These are phyloP conservation scores for Augochlorella aurata DNA, from an alignment of 2,888 invertebrate genomes.

Conservation along the genomic window DNA sequence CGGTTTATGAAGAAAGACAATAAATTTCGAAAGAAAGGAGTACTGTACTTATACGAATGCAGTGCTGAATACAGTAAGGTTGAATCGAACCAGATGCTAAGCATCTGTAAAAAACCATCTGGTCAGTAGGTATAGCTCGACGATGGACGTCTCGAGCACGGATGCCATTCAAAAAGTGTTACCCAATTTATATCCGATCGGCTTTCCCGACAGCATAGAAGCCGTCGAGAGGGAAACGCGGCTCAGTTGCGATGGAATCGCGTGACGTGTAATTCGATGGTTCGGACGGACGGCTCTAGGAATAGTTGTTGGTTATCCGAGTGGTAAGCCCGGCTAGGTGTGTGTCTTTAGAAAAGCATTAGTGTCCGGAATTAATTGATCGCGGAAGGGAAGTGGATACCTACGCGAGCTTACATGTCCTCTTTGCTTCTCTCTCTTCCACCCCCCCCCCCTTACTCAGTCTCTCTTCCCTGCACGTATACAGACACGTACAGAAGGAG, in stretches of 20 bases:
- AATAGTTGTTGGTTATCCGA: slow-evolving; percentile 72
- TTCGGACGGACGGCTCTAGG: slow-evolving; percentile 67
- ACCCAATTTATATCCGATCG: slow-evolving; percentile 39
- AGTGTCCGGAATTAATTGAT: slow-evolving; percentile 80
- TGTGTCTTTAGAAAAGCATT: slow-evolving; percentile 79
- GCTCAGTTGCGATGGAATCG: slow-evolving; percentile 68
- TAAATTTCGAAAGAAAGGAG: too few species aligned
- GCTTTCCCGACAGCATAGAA: slow-evolving; percentile 29
- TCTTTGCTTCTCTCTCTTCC: slow-evolving; percentile 27
- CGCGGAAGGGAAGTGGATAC: slow-evolving; percentile 78
- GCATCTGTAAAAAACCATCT: neutral
- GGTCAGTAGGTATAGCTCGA: neutral
- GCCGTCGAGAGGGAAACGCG: slow-evolving; percentile 61
- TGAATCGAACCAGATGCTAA: neutral
- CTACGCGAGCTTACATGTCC: slow-evolving; percentile 76
- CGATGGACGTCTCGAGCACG: neutral
- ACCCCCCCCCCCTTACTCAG: neutral
- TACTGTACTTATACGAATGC: too few species aligned
- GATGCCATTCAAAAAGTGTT: slow-evolving; percentile 20
- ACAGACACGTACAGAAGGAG: neutral
- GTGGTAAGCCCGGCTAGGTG: slow-evolving; percentile 63
- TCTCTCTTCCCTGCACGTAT: slow-evolving; percentile 54
- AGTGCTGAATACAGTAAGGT: too few species aligned
- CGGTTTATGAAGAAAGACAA: too few species aligned
- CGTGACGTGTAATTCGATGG: slow-evolving; percentile 74